Base-by-base conservation (phyloP, 1,140 invertebrate genomes). In the Caligus rogercresseyi region DNA sequence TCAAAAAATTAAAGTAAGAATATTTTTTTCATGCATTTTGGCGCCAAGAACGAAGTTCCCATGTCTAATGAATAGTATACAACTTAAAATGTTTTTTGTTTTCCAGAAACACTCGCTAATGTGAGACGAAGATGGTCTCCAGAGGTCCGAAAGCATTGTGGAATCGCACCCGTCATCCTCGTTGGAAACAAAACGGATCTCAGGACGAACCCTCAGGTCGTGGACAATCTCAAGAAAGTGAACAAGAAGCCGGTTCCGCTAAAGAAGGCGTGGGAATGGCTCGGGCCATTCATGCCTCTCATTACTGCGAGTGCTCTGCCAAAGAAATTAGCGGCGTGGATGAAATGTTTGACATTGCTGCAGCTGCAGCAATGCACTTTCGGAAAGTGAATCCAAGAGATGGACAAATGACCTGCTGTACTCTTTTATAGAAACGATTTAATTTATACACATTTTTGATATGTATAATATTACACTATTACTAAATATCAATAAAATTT, bases 171-270 rank as follows among this genome's bases (percentile, higher is more conserved):
- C 63, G 98, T 98, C 90, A 91, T 98, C 65, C 78, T 98, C 70
- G 94, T 98, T 64, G 95, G 95, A 71, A 98, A 98, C 80, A 99
- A 99, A 78, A 96, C 92, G 78, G 95, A 99, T 79, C 80, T 98
- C 75, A 93, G 98, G 76, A 90, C 95, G 70, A 93, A 98, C 74
- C 82, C 94, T 75, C 92, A 97, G 67, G 94, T 98, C 18, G 92
- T 92, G 66, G 97, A 96, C 77, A 92, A 98, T 73, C 89, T 54
- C 18, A 60, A 2, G 21, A 2, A 11, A 11, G 18, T 31, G 18
- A 14, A 53, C 13, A 60, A 60, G 24, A 18, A 13, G 7, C 21
- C 26, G 15, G 16, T 25, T 18, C 18, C 20, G 51, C 24, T 23
- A 7, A 16, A 4, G 4, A 16, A 97, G 53, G 21, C 53, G 13